phyloP scores from a whole-genome alignment of 2,888 invertebrate species.

The Athalia rosae region DNA sequence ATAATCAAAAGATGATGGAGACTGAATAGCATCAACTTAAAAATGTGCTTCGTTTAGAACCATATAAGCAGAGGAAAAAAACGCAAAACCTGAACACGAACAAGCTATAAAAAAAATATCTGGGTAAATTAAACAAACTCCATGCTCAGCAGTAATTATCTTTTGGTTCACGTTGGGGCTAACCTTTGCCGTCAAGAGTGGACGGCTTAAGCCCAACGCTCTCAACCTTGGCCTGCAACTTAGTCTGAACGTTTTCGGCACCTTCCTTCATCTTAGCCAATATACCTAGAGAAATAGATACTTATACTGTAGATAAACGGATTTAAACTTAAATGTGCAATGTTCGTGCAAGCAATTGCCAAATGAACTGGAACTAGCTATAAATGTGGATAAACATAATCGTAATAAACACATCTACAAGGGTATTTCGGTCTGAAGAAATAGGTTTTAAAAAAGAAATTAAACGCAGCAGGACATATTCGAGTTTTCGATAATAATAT shows the following conservation, averaged over 20 bases:
- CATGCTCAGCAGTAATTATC: constrained; percentile 56
- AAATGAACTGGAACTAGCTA: constrained; percentile 33
- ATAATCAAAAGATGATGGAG: neutral
- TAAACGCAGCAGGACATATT: constrained; percentile 8
- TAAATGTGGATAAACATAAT: constrained; percentile 19
- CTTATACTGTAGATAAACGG: constrained; percentile 18
- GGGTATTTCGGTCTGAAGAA: neutral
- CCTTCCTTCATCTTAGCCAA: constrained; percentile 97
- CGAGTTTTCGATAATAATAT: too few species aligned
- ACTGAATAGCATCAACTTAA: neutral
- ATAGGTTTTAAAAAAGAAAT: constrained; percentile 14
- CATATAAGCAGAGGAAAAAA: constrained; percentile 32
- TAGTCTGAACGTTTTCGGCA: constrained; percentile 94
- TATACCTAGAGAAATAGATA: constrained; percentile 79
- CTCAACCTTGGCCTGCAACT: constrained; percentile 95
- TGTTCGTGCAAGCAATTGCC: constrained; percentile 7
- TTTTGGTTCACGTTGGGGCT: constrained; percentile 56
- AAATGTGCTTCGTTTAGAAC: neutral
- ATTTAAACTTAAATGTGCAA: neutral
- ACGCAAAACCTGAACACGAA: constrained; percentile 41
- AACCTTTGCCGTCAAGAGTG: constrained; percentile 73
- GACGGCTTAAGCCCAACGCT: constrained; percentile 78
- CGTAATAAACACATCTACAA: neutral
- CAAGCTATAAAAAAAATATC: constrained; percentile 29
- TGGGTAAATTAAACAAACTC: constrained; percentile 48